Evolutionary conservation across 1,140 invertebrate species (phyloP).

Genomic region (Dendrolimus punctatus): DNA sequence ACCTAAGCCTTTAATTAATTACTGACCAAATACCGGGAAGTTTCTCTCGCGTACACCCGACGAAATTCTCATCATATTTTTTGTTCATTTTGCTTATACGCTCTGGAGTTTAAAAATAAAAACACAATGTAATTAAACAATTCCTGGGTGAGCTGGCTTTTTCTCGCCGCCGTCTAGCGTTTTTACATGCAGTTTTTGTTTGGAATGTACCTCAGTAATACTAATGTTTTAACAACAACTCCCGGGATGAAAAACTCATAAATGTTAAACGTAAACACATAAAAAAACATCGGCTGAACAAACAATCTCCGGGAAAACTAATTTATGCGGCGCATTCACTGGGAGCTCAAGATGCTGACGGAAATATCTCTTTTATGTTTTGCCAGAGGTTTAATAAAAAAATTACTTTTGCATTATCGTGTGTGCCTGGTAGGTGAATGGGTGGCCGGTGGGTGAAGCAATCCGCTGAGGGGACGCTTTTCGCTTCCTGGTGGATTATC

Average conservation of each 20-base stretch:
- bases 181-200: constrained; percentile 3
- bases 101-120: too few species aligned
- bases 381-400: constrained; percentile 66
- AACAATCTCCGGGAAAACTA: constrained; percentile 67
- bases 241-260: constrained; percentile 56
- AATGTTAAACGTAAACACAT: constrained; percentile 61
- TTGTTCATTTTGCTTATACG: constrained; percentile 31
- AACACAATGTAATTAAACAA: constrained; percentile 18
- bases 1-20: constrained; percentile 65
- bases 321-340: constrained; percentile 59
- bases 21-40: constrained; percentile 35
- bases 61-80: constrained; percentile 27
- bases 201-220: constrained; percentile 9
- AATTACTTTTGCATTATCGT: constrained; percentile 66
- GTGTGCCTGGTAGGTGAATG: constrained; percentile 39
- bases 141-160: constrained; percentile 3
- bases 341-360: constrained; percentile 42
- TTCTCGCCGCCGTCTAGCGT: too few species aligned
- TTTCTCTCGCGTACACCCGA: constrained; percentile 23
- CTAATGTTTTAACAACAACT: constrained; percentile 22
- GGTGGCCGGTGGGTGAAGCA: constrained; percentile 36
- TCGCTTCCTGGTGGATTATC: constrained; percentile 47
- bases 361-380: constrained; percentile 66
- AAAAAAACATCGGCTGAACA: constrained; percentile 56
- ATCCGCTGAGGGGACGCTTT: constrained; percentile 41